Conservation (phyloP, 2,797 vertebrate species). For the Potorous gilbertii region DNA sequence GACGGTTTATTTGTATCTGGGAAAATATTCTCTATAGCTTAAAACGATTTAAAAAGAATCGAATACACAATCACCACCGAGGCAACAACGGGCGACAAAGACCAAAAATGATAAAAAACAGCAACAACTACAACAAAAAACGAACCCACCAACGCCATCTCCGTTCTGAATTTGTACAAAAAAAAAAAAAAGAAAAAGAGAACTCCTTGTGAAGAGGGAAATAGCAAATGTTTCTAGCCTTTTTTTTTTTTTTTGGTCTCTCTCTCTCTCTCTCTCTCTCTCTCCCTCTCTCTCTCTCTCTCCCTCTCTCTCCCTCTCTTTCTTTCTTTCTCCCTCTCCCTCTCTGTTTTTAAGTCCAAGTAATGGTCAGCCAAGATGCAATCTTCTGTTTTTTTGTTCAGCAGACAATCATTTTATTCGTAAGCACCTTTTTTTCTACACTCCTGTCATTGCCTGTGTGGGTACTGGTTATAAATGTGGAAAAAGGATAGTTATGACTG, state of each 20-base stretch:
- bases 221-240: slow-evolving; percentile 91
- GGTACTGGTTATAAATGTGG: slow-evolving; percentile 98
- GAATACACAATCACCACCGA: slow-evolving; percentile 67
- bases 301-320: neutral
- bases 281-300: neutral
- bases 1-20: slow-evolving; percentile 93
- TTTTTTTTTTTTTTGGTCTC: no score
- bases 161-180: slow-evolving; percentile 83
- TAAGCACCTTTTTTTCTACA: slow-evolving; percentile 99
- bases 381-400: slow-evolving; percentile 94
- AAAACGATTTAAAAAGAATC: slow-evolving; percentile 75
- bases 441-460: slow-evolving; percentile 99
- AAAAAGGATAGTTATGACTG: slow-evolving; percentile 99
- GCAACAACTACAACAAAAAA: slow-evolving; percentile 59
- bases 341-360: slow-evolving; percentile 88
- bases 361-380: slow-evolving; percentile 93
- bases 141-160: slow-evolving; percentile 70
- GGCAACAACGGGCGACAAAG: slow-evolving; percentile 76
- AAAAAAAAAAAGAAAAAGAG: slow-evolving; percentile 84
- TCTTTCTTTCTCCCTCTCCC: slow-evolving; percentile 78
- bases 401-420: slow-evolving; percentile 99
- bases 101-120: slow-evolving; percentile 80
- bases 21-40: slow-evolving; percentile 88
- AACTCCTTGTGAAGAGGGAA: slow-evolving; percentile 94
- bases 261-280: slow-evolving; percentile 42